These are phyloP conservation scores for Protula sp. DNA, from an alignment of 2,888 invertebrate species.

Conservation along the genomic window DNA sequence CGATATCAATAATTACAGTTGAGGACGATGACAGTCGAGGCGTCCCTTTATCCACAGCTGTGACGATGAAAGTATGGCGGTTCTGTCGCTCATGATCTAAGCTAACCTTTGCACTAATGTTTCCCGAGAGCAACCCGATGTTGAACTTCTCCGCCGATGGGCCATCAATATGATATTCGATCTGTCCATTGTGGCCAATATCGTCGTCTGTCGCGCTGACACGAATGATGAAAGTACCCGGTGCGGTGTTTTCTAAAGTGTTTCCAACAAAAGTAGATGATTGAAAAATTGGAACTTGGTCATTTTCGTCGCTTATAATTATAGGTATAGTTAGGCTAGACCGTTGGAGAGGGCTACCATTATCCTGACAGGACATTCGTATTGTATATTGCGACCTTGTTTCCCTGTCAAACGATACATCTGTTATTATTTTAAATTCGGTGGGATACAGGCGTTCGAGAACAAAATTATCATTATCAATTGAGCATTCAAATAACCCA, in stretches of 20 bases:
- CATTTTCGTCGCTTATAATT: slow-evolving; percentile 77
- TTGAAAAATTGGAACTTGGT: slow-evolving; percentile 88
- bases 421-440: slow-evolving; percentile 13
- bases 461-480: slow-evolving; percentile 2
- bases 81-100: slow-evolving; percentile 1
- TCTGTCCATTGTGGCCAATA: slow-evolving; percentile 28
- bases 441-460: slow-evolving; percentile 11
- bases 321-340: slow-evolving; percentile 82
- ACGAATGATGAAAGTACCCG: slow-evolving; percentile 45
- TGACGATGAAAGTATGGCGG: background rate
- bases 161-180: slow-evolving; percentile 55
- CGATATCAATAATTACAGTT: slow-evolving; percentile 1
- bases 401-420: slow-evolving; percentile 12
- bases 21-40: slow-evolving; percentile 1
- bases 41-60: slow-evolving; percentile 3
- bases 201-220: slow-evolving; percentile 45
- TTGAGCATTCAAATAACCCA: slow-evolving; percentile 10
- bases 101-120: background rate
- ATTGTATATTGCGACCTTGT: slow-evolving; percentile 65
- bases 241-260: slow-evolving; percentile 57
- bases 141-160: slow-evolving; percentile 62
- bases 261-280: slow-evolving; percentile 71
- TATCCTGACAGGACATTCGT: slow-evolving; percentile 81
- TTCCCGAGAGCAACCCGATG: slow-evolving; percentile 8
- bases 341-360: slow-evolving; percentile 80